Evolutionary conservation across 2,888 invertebrate genomes (phyloP), one percentile per base, ranked within the genome.

Genomic region (Ormyrus pomaceus): DNA sequence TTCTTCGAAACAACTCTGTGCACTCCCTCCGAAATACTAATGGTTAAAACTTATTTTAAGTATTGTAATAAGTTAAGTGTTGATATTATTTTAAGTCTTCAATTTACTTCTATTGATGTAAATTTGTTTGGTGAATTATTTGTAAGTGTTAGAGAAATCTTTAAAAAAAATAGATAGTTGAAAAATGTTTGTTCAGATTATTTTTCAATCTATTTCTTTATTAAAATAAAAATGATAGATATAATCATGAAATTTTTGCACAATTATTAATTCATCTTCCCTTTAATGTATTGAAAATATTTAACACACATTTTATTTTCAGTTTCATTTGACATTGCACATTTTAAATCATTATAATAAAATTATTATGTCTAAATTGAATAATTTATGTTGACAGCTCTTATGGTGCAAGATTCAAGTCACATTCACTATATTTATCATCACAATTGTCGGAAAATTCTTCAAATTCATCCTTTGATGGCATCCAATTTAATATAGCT

Each of bases 381-480:
- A 34, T 34, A 34, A 34, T 34, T 34, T 34, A 34, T 34, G 34
- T 34, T 34, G 4, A 4, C 34, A 34, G 34, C 34, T 34, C 34
- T 3, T 34, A 34, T 34, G n/a, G 10, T 7, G 51, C 13, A 51
- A 69, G 74, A 70, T 74, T 56, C 59, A 91, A 84, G 58, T 83
- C 82, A 76, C 92, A 92, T 56, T 88, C 89, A 0, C 82, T 83
- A 79, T 91, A 87, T 70, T 87, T 87, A 45, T 87, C 85, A 75
- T 92, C 91, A 80, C 92, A 92, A 48, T 79, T 80, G 76, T 91
- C 91, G 0, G 89, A 88, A 82, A 90, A 89, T 64, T 86, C 84
- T 62, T 91, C 89, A 82, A 92, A 91, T 59, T 88, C 87, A 11
- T 88, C 84, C 82, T 84, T 86, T 50, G 85, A 85, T 0, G 91